phyloP scores from a whole-genome alignment of 2,113 vertebrate genomes.

The Mus pahari region DNA sequence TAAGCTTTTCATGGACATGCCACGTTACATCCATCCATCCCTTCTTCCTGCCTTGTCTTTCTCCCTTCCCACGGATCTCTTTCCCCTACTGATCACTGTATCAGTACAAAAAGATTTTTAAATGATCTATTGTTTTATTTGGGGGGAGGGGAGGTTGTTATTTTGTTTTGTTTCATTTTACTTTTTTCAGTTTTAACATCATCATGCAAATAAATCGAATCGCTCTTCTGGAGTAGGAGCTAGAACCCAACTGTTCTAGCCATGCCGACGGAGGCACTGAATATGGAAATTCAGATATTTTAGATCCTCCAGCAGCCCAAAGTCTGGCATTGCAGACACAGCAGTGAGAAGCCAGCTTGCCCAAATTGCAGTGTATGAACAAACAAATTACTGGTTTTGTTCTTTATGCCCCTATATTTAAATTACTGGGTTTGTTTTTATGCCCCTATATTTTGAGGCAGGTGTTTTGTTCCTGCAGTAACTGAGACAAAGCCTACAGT shows the following conservation, averaged over 20 bases:
- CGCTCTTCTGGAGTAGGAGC: background rate
- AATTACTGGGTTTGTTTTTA: slow-evolving; percentile 41
- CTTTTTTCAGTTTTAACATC: slow-evolving; percentile 5
- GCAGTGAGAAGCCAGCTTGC: background rate
- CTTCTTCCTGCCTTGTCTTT: background rate
- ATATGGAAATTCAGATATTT: background rate
- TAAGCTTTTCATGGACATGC: background rate
- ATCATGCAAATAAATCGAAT: background rate
- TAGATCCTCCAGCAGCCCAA: background rate
- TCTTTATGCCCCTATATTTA: slow-evolving; percentile 41
- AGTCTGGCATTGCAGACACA: background rate
- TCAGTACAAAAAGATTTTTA: background rate
- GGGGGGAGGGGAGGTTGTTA: background rate
- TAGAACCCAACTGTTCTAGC: background rate
- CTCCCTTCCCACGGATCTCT: background rate
- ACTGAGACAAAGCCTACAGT: slow-evolving; percentile 21
- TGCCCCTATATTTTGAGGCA: background rate
- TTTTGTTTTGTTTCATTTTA: background rate
- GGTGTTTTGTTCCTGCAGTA: background rate
- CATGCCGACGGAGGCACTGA: background rate
- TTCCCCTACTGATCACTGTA: background rate
- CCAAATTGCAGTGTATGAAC: background rate
- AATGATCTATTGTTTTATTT: background rate
- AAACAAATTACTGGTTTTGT: slow-evolving; percentile 53
- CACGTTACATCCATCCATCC: background rate